A percentile compares a stretch with the other conserved stretches of the same genome.
These are phyloP conservation scores for Sinocyclocheilus anshuiensis DNA, from an alignment of 2,113 vertebrate species.

Conservation along the genomic window DNA sequence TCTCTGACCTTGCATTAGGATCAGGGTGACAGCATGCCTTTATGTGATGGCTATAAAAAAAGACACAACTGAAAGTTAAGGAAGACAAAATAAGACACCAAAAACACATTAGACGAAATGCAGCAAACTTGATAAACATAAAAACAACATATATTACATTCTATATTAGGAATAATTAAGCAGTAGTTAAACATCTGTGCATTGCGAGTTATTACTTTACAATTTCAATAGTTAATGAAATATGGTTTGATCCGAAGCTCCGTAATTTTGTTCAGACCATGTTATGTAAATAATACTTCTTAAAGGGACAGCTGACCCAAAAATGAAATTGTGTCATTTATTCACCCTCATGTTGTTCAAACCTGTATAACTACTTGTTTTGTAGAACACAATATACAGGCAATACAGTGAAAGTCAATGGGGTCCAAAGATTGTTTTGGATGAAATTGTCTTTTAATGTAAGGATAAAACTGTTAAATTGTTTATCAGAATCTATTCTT, in stretches of 20 bases:
- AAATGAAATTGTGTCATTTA: neutral
- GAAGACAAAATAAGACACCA: neutral
- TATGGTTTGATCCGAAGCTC: neutral
- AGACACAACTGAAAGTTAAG: neutral
- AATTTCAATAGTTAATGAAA: neutral
- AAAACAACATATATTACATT: slow-evolving; percentile 28
- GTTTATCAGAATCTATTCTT: neutral
- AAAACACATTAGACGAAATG: neutral
- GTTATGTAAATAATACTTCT: neutral
- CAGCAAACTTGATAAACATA: slow-evolving; percentile 4
- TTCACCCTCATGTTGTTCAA: neutral
- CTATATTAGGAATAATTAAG: slow-evolving; percentile 14
- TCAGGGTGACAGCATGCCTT: neutral
- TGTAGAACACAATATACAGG: neutral
- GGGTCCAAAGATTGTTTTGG: neutral
- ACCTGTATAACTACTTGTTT: neutral
- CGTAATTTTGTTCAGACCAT: neutral
- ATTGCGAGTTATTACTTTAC: neutral
- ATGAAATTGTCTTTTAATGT: neutral
- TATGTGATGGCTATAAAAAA: neutral
- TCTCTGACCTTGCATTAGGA: neutral
- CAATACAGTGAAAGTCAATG: neutral
- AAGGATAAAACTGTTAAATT: neutral
- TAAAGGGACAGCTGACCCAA: neutral
- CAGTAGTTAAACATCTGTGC: neutral